Conservation (phyloP, 2,888 invertebrate genomes). For the Prosapia bicincta region DNA sequence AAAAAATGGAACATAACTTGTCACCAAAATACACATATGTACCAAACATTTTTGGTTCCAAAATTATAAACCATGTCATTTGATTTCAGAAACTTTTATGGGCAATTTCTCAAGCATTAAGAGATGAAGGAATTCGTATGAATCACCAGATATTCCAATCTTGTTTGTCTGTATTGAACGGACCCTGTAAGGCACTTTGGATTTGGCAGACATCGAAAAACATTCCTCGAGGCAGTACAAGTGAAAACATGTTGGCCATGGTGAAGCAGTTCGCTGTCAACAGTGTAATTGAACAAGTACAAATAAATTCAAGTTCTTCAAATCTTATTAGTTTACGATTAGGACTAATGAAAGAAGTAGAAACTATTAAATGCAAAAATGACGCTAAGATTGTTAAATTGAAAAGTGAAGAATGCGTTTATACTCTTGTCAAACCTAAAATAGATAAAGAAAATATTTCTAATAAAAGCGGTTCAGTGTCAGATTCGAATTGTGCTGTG, state of each 20-base stretch:
- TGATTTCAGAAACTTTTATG: conserved; percentile 71
- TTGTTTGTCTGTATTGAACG: conserved; percentile 58
- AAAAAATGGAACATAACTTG: too few relatives aligned
- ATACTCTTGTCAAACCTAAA: too few relatives aligned
- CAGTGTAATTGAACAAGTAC: not conserved
- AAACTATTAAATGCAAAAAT: not conserved
- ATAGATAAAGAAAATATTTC: not conserved
- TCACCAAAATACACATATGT: too few relatives aligned
- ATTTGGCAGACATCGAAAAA: not conserved
- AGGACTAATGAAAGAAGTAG: not conserved
- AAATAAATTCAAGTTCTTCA: not conserved
- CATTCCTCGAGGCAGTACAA: conserved; percentile 54
- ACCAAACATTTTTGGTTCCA: too few relatives aligned
- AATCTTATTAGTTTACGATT: not conserved
- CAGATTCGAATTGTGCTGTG: not conserved
- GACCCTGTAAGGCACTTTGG: conserved; percentile 30
- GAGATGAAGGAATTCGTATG: conserved; percentile 65
- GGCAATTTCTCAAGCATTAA: conserved; percentile 75
- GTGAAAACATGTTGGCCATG: conserved; percentile 68
- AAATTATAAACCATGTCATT: too few relatives aligned
- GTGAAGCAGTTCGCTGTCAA: conserved; percentile 40
- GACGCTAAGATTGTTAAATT: not conserved
- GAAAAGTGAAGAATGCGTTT: not conserved
- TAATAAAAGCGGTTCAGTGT: not conserved
- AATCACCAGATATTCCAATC: conserved; percentile 67